Percentiles rank a stretch among this genome's conserved stretches.
Conservation (phyloP, 23 tunicate species). For the Trididemnum miniatum region DNA sequence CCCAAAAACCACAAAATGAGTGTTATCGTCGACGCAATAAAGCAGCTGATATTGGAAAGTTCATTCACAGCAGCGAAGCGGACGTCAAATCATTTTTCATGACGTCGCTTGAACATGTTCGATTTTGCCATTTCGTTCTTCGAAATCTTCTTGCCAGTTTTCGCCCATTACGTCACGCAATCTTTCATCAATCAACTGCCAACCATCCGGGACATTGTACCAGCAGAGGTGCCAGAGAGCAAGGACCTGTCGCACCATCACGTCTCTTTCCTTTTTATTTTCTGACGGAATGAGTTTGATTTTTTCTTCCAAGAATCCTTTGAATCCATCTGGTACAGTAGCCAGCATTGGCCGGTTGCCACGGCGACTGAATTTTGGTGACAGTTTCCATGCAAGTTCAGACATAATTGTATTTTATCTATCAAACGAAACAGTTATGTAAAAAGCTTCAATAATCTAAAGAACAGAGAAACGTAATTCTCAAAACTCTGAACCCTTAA, state of each 20-base stretch:
- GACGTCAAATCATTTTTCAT: no score
- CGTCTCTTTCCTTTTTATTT: constrained; percentile 44
- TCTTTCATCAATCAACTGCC: constrained; percentile 34
- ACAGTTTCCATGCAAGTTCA: constrained; percentile 50
- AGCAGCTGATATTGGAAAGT: no score
- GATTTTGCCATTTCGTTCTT: constrained; percentile 33
- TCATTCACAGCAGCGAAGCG: no score
- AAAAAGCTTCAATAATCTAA: no score
- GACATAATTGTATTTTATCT: no score
- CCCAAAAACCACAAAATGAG: no score
- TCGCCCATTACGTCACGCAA: constrained; percentile 31
- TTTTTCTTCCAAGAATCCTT: constrained; percentile 31
- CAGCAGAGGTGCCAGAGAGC: constrained; percentile 86
- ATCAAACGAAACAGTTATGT: no score
- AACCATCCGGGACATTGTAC: constrained; percentile 57
- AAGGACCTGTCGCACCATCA: constrained; percentile 65
- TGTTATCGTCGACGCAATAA: no score
- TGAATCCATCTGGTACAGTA: constrained; percentile 47
- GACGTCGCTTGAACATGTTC: no score
- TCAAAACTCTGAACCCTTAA: no score
- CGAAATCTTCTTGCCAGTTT: constrained; percentile 43
- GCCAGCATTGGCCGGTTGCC: constrained; percentile 29
- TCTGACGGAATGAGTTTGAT: constrained; percentile 28
- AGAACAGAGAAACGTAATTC: no score
- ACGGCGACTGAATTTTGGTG: constrained; percentile 46